Base-by-base conservation (phyloP, 2,888 invertebrate species). In the Catocala sponsa region DNA sequence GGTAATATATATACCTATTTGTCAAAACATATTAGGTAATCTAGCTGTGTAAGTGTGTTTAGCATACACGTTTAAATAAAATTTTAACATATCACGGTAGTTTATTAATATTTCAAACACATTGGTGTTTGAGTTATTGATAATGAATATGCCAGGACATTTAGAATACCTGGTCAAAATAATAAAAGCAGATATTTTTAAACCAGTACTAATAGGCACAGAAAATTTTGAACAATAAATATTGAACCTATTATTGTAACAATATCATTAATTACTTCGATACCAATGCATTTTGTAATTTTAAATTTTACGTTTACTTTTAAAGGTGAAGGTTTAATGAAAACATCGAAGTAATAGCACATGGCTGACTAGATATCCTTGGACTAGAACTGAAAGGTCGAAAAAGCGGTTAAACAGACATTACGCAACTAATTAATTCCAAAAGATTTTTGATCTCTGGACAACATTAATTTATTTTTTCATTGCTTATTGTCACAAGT, bases 361-460 rank as follows among this genome's bases (percentile, higher is more conserved):
- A 44, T 71, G 54, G 64, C 59, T 43, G 11, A 71, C 63, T 70
- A 41, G 72, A 63, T 71, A 65, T 65, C 74, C 76, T 78, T 76
- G 72, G 70, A 56, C 70, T 71, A 74, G 58, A 68, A 71, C 58
- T 50, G 61, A 44, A 55, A 59, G 61, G 63, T 56, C 43, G 13
- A 51, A 62, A 59, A 63, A 38, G 47, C 57, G 55, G 50, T 49
- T 59, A 15, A 53, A 50, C 7, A 44, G 11, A 62, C 42, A 44
- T 44, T 44, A 13, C 44, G 5, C 13, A 44, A 44, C 5, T 13
- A 12, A 44, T 44, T 44, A 44, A 15, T 15, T 13, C 46, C 46
- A 6, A 46, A 46, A 46, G 7, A 9, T 7, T 46, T 46, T 9
- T 46, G 46, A 46, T 4, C 12, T 44, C 44, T 42, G 42, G 42